Evolutionary conservation across 2,888 invertebrate species (phyloP).

Genomic region (Calephelis perditalis): DNA sequence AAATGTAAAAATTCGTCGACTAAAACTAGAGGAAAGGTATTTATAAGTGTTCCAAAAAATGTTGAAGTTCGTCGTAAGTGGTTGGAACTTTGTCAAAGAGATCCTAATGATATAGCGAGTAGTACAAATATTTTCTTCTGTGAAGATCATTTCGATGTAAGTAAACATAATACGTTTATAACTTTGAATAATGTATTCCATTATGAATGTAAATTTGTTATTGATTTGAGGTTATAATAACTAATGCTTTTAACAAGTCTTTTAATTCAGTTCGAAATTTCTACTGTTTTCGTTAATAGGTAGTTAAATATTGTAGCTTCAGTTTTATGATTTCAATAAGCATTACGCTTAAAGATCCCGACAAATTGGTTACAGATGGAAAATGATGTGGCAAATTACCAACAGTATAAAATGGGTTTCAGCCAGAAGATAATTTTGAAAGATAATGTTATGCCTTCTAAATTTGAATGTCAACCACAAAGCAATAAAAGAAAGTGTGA

Average conservation of each 20-base stretch:
- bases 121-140: constrained; percentile 21
- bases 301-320: too few species aligned
- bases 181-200: background rate
- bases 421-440: constrained; percentile 22
- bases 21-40: constrained; percentile 20
- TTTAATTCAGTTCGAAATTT: too few species aligned
- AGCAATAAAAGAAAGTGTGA: constrained; percentile 22
- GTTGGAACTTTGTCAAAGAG: constrained; percentile 22
- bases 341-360: too few species aligned
- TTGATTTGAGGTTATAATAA: constrained; percentile 2
- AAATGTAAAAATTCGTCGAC: constrained; percentile 19
- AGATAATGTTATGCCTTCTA: constrained; percentile 27
- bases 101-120: constrained; percentile 15
- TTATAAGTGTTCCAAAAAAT: constrained; percentile 22
- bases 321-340: too few species aligned
- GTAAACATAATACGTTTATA: constrained; percentile 12
- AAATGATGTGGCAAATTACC: constrained; percentile 27
- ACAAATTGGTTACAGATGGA: constrained; percentile 23
- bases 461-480: constrained; percentile 29
- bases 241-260: too few species aligned
- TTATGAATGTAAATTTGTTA: constrained; percentile 8
- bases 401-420: constrained; percentile 29
- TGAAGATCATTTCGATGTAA: constrained; percentile 29
- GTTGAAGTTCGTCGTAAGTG: constrained; percentile 22
- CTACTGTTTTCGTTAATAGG: too few species aligned